These are phyloP conservation scores for Yoshiicerus persimilis DNA, from an alignment of 1,140 invertebrate genomes.

Conservation along the genomic window DNA sequence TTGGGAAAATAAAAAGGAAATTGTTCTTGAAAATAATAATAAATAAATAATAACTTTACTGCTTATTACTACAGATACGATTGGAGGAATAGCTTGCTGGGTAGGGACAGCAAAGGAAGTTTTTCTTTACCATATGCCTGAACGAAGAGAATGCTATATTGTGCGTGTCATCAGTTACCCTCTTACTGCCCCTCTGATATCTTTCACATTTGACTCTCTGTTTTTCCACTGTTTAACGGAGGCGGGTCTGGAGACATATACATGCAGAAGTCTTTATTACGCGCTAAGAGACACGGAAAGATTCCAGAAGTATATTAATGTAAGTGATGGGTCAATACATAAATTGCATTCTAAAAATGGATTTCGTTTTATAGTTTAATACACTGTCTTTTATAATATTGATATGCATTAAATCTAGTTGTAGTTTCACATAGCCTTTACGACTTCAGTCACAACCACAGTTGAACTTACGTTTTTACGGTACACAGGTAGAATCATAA, in stretches of 20 bases:
- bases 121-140: constrained; percentile 62
- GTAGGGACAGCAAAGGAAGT: constrained; percentile 63
- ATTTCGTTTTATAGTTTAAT: no score
- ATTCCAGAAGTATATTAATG: constrained; percentile 34
- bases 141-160: constrained; percentile 30
- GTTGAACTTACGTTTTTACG: no score
- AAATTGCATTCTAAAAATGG: background rate
- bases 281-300: constrained; percentile 39
- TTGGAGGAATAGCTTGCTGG: constrained; percentile 55
- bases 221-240: constrained; percentile 74
- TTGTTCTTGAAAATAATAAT: background rate
- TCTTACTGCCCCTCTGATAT: constrained; percentile 69
- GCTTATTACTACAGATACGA: constrained; percentile 31
- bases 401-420: no score
- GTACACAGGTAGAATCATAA: no score
- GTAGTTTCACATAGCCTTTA: no score
- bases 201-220: constrained; percentile 67
- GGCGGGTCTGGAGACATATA: constrained; percentile 76
- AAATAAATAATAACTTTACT: background rate
- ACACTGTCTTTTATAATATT: no score
- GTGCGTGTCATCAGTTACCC: constrained; percentile 59
- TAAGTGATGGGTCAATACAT: constrained; percentile 23
- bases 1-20: background rate
- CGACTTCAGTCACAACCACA: no score
- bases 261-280: constrained; percentile 51